Evolutionary conservation across 2,888 invertebrate genomes (phyloP).

Genomic region (Iselma pallidipennis): DNA sequence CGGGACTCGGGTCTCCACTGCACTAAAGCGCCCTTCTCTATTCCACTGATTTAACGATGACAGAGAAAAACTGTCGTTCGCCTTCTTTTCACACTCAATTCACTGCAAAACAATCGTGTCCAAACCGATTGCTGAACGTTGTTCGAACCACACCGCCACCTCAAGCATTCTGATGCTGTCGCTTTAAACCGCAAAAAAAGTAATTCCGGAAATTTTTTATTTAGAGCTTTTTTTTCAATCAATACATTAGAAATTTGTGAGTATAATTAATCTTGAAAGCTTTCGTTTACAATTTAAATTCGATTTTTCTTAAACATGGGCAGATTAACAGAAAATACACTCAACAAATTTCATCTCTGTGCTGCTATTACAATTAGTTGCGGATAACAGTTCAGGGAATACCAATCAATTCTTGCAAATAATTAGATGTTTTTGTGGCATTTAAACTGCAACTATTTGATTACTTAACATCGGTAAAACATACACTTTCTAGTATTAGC

Average conservation of each 20-base stretch:
- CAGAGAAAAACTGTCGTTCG: not conserved
- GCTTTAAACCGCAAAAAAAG: too few relatives aligned
- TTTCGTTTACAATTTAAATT: not conserved
- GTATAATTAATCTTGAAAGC: not conserved
- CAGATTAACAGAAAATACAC: too few relatives aligned
- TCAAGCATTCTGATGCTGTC: too few relatives aligned
- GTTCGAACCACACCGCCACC: not conserved
- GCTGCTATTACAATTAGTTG: too few relatives aligned
- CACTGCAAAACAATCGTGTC: not conserved
- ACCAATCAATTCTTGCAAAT: too few relatives aligned
- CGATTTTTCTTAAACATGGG: too few relatives aligned
- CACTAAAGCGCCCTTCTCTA: not conserved
- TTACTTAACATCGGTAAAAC: too few relatives aligned
- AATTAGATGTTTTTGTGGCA: too few relatives aligned
- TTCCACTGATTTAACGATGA: not conserved
- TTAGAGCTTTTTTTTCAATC: not conserved
- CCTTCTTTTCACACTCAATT: not conserved
- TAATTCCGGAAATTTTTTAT: not conserved
- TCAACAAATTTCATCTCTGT: too few relatives aligned
- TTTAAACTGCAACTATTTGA: too few relatives aligned
- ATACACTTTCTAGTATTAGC: too few relatives aligned
- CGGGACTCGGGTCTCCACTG: slow-evolving; percentile 1
- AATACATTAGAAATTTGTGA: not conserved
- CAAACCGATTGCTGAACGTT: not conserved
- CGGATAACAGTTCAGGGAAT: too few relatives aligned